Evolutionary conservation across 1,140 invertebrate genomes (phyloP), one percentile per base, ranked within the genome.

Genomic region (Lerema accius): DNA sequence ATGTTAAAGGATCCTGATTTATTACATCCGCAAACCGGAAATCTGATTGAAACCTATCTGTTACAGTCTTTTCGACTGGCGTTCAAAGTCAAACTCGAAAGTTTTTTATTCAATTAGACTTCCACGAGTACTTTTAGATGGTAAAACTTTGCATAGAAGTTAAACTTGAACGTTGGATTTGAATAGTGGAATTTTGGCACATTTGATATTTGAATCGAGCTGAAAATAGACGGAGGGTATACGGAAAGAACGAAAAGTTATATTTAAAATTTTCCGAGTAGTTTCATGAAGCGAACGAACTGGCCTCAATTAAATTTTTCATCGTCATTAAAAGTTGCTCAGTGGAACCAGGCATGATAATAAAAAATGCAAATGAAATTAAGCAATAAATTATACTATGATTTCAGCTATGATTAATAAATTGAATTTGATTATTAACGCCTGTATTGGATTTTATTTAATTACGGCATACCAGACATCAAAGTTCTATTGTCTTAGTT

Each of bases 91-190:
- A 56, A 45, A 45, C 19, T 46, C 16, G 11, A 23, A 59, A 59
- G 55, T 59, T 59, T 59, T 59, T 59, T 59, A 59, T 59, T 59
- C 55, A 46, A 59, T 59, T 59, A 59, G 43, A 59, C n/a, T 59
- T 59, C 37, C 43, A 23, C 3, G 19, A 59, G 28, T 48, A 48
- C 43, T 48, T 58, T 37, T 17, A 43, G 28, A 59, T 59, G 28
- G 15, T 32, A 49, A 49, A 59, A 59, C 43, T 59, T 59, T 23
- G 42, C 28, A 32, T 49, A 49, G 11, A 28, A 49, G 16, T 48
- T 3, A 46, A 48, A 59, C 55, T 59, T 48, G 16, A 46, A 48
- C 28, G 11, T 37, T 35, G 43, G 32, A 59, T 58, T n/a, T 19
- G 55, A 37, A 59, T 43, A 37, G 28, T 59, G 16, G 28, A 59